Evolutionary conservation across 2,888 invertebrate species (phyloP).

Genomic region (Ligdia adustata): DNA sequence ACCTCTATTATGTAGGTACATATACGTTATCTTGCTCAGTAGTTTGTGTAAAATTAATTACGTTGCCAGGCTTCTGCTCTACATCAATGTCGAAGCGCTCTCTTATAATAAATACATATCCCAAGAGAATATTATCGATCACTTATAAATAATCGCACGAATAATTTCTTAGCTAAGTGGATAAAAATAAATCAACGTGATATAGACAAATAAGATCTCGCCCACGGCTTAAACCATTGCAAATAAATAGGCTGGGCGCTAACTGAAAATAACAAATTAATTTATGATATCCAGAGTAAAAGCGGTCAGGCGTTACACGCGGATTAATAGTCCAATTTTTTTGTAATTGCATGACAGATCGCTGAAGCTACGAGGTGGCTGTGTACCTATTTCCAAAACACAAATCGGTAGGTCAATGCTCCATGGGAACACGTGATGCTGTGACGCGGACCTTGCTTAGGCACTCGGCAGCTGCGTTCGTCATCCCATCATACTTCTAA

Average conservation of each 20-base stretch:
- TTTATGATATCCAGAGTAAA: slow-evolving; percentile 42
- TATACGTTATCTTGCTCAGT: background rate
- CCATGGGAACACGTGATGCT: slow-evolving; percentile 70
- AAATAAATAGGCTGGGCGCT: slow-evolving; percentile 48
- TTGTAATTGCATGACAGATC: slow-evolving; percentile 55
- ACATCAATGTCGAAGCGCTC: slow-evolving; percentile 13
- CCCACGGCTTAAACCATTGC: slow-evolving; percentile 44
- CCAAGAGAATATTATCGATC: slow-evolving; percentile 13
- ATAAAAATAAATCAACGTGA: slow-evolving; percentile 42
- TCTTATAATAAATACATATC: slow-evolving; percentile 1
- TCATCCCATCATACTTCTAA: slow-evolving; percentile 56
- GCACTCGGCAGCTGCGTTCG: slow-evolving; percentile 51
- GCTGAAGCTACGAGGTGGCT: slow-evolving; percentile 46
- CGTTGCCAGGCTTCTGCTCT: slow-evolving; percentile 11
- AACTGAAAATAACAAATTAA: slow-evolving; percentile 53
- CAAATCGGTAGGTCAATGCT: slow-evolving; percentile 66
- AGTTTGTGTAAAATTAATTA: slow-evolving; percentile 12
- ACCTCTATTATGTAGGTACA: slow-evolving; percentile 1
- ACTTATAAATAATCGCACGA: slow-evolving; percentile 20
- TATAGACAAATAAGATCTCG: slow-evolving; percentile 50
- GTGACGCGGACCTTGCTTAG: slow-evolving; percentile 56
- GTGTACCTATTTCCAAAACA: slow-evolving; percentile 74
- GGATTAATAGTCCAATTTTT: slow-evolving; percentile 52
- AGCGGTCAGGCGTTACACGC: slow-evolving; percentile 41
- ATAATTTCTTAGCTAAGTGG: slow-evolving; percentile 24